A percentile compares a stretch with the other conserved stretches of the same genome.
phyloP scores from a whole-genome alignment of 2,797 vertebrate species.

The Coccyzus lansbergi region DNA sequence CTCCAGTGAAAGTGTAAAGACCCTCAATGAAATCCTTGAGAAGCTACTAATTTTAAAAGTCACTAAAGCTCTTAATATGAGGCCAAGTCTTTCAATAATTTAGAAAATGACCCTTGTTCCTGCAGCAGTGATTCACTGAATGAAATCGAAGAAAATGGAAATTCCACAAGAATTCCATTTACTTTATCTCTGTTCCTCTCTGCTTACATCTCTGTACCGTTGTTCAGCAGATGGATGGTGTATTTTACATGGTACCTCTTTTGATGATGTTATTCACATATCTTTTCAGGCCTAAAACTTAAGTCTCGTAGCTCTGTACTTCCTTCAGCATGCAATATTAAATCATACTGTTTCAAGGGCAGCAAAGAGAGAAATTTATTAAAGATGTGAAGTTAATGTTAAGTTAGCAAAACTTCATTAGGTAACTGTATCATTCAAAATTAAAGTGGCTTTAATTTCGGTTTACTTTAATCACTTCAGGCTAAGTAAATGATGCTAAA shows the following conservation, averaged over 20 bases:
- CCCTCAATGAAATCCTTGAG: background rate
- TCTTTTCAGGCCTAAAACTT: background rate
- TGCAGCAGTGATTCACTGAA: background rate
- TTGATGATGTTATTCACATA: background rate
- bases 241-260: background rate
- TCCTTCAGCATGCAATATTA: background rate
- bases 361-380: conserved; percentile 13
- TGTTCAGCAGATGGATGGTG: background rate
- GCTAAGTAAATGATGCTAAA: conserved; percentile 31
- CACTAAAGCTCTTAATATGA: background rate
- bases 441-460: conserved; percentile 22
- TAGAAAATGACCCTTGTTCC: background rate
- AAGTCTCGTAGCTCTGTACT: background rate
- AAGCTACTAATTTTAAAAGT: background rate
- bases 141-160: background rate
- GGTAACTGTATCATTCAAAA: conserved; percentile 3
- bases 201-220: background rate
- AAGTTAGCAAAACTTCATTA: conserved; percentile 10
- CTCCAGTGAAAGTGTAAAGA: background rate
- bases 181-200: background rate
- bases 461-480: conserved; percentile 24
- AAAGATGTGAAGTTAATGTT: background rate
- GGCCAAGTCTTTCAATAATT: background rate
- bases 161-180: background rate
- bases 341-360: background rate